Percentiles rank a stretch among this genome's conserved stretches.
phyloP scores from a whole-genome alignment of 1,140 invertebrate genomes.

The Bradynema listronoti region DNA sequence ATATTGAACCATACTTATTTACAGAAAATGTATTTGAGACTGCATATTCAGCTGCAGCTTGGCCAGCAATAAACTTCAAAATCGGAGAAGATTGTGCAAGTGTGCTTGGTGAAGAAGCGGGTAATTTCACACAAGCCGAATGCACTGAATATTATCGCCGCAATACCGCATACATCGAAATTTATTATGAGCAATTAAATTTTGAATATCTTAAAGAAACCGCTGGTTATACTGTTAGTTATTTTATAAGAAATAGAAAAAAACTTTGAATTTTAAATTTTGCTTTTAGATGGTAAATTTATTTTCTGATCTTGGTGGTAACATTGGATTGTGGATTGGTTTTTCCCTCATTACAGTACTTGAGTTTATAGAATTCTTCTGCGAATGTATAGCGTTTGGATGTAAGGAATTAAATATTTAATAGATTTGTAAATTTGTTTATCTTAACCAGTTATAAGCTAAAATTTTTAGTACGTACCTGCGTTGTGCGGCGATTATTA shows the following conservation, averaged over 20 bases:
- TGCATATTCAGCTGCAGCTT: constrained; percentile 57
- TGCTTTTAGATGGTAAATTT: constrained; percentile 55
- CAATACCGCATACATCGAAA: constrained; percentile 57
- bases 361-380: constrained; percentile 49
- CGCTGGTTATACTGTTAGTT: constrained; percentile 53
- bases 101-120: constrained; percentile 17
- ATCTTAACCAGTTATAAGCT: too few relatives aligned
- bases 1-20: not conserved
- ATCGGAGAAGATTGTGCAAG: constrained; percentile 48
- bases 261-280: not conserved
- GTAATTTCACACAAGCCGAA: constrained; percentile 34
- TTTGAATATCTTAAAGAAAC: constrained; percentile 56
- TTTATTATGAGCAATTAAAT: constrained; percentile 57
- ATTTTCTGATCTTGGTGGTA: constrained; percentile 58
- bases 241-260: not conserved
- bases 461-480: too few relatives aligned
- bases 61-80: constrained; percentile 56
- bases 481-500: too few relatives aligned
- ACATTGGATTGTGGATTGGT: constrained; percentile 57
- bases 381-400: constrained; percentile 32
- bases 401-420: constrained; percentile 1
- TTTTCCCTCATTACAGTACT: constrained; percentile 57
- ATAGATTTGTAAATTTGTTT: too few relatives aligned
- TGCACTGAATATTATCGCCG: constrained; percentile 41
- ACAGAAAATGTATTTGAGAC: constrained; percentile 58